Conservation (phyloP, 2,113 vertebrate genomes). For the Chlorodrepanis virens region DNA sequence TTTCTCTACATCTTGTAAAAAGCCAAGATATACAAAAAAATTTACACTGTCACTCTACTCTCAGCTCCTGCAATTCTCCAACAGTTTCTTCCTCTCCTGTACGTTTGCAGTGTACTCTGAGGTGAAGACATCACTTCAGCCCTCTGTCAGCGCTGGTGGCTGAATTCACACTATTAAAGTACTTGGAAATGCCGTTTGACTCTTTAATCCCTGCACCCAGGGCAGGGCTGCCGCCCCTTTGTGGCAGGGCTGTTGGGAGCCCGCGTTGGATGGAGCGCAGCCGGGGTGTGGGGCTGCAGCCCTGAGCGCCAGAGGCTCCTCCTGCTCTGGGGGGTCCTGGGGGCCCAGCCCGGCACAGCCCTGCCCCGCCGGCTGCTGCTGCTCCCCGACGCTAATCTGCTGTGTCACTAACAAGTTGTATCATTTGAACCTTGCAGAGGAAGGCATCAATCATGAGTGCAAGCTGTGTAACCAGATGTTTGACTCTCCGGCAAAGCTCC, state of each 20-base stretch:
- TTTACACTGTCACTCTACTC: background rate
- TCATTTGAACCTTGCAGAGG: conserved; percentile 93
- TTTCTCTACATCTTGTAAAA: background rate
- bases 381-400: conserved; percentile 57
- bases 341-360: background rate
- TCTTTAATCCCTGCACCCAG: background rate
- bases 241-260: background rate
- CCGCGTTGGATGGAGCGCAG: fast-evolving
- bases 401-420: conserved; percentile 72
- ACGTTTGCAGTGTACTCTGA: background rate
- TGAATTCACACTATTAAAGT: background rate
- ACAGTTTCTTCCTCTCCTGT: background rate
- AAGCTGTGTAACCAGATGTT: conserved; percentile 99
- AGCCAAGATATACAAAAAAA: background rate
- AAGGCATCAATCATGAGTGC: conserved; percentile 99
- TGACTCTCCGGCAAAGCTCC: conserved; percentile 99
- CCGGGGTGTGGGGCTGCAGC: background rate
- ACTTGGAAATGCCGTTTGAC: background rate
- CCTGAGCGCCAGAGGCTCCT: fast-evolving
- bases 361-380: background rate
- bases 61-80: background rate
- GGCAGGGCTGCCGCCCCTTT: background rate
- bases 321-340: background rate
- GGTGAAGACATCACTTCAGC: background rate
- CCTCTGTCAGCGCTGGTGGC: background rate